Evolutionary conservation across 2,888 invertebrate genomes (phyloP).

Genomic region (Dicyrtoma fusca): DNA sequence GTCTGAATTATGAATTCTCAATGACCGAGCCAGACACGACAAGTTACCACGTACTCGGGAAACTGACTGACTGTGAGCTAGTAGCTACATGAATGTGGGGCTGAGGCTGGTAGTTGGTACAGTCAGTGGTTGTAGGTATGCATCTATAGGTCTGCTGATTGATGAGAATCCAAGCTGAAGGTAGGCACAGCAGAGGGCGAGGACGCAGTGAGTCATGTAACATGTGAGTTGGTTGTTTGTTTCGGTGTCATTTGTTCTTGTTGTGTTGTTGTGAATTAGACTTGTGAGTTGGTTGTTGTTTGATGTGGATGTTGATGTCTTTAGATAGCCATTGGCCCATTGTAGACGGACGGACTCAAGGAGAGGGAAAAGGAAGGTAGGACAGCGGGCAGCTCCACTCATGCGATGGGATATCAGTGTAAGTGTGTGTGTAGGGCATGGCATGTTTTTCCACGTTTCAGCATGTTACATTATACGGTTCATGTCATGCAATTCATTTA

Average conservation of each 20-base stretch:
- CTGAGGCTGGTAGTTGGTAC: not conserved
- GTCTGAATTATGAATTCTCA: no score
- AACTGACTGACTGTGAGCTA: no score
- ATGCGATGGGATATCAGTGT: slow-evolving; percentile 16
- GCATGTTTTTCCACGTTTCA: not conserved
- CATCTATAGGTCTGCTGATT: not conserved
- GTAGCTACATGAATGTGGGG: no score
- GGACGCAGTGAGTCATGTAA: slow-evolving; percentile 14
- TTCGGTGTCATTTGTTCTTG: slow-evolving; percentile 1
- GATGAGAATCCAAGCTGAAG: not conserved
- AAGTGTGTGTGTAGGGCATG: no score
- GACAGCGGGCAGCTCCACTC: no score
- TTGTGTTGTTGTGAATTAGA: no score
- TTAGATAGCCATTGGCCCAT: no score
- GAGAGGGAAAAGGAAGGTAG: slow-evolving; percentile 9
- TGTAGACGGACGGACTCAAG: no score
- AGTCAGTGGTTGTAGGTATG: not conserved
- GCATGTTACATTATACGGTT: slow-evolving; percentile 29
- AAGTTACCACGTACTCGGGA: no score
- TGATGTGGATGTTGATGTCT: no score
- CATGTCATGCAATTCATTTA: slow-evolving; percentile 28
- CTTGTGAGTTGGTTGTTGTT: no score
- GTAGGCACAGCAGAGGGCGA: not conserved
- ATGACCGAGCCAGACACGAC: no score
- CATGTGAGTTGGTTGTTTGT: not conserved